Percentiles rank a stretch among this genome's conserved stretches.
These are phyloP conservation scores for Drosophila buzzatii DNA, from an alignment of 2,888 invertebrate genomes.

Conservation along the genomic window DNA sequence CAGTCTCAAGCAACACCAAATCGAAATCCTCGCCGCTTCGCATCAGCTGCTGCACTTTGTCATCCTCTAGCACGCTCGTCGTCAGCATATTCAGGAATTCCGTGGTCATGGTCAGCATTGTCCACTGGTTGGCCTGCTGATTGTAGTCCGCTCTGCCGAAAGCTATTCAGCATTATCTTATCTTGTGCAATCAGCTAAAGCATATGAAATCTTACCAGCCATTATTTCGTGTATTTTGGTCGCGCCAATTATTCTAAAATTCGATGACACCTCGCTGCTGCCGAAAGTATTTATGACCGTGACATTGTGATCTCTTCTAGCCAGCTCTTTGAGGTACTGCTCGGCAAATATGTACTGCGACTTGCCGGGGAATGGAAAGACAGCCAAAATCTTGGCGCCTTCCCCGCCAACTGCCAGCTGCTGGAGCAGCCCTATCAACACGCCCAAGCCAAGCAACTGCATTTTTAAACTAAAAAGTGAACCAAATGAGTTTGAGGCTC, in stretches of 20 bases:
- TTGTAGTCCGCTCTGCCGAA: slow-evolving; percentile 40
- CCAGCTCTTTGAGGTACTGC: slow-evolving; percentile 79
- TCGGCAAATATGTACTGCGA: slow-evolving; percentile 82
- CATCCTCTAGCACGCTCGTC: slow-evolving; percentile 51
- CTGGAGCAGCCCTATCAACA: slow-evolving; percentile 12
- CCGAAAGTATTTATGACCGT: slow-evolving; percentile 82
- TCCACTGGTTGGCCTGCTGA: slow-evolving; percentile 53
- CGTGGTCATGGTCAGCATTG: slow-evolving; percentile 52
- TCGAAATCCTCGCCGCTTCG: slow-evolving; percentile 80
- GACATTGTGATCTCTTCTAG: slow-evolving; percentile 82
- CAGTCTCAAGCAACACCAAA: slow-evolving; percentile 81
- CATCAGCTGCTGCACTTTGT: slow-evolving; percentile 62
- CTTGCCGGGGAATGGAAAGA: slow-evolving; percentile 76
- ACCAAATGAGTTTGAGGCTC: slow-evolving; percentile 19
- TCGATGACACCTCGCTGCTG: slow-evolving; percentile 63
- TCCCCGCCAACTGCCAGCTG: slow-evolving; percentile 28
- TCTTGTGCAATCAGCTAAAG: not conserved
- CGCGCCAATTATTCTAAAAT: slow-evolving; percentile 76
- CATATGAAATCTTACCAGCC: slow-evolving; percentile 43
- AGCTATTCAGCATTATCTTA: slow-evolving; percentile 28
- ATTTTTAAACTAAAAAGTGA: slow-evolving; percentile 21
- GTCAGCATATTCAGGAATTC: slow-evolving; percentile 62
- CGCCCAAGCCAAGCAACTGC: slow-evolving; percentile 15
- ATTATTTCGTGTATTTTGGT: slow-evolving; percentile 66
- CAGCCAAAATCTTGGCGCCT: slow-evolving; percentile 62